Base-by-base conservation (phyloP, 2,797 vertebrate genomes). In the Halcyon smyrnensis region DNA sequence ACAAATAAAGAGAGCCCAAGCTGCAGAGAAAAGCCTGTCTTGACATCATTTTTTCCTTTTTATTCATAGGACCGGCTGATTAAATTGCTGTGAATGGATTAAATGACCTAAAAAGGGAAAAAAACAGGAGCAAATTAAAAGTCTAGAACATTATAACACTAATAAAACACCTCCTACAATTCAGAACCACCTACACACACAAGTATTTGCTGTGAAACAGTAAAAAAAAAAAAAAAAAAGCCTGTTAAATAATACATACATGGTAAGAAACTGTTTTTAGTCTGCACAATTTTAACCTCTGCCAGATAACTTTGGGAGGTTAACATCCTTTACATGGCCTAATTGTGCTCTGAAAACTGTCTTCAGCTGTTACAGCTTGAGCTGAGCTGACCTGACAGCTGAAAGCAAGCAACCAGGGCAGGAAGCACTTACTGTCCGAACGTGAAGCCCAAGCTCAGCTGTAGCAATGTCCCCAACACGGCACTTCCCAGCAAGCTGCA, bases 1-100 rank as follows among this genome's bases (percentile, higher is more conserved):
- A 98, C 62, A 99, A 60, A 67, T 97, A 97, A 12, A 94, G 78
- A 9, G 96, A 94, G 36, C 98, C 97, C 83, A 98, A 57, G 81
- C 97, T 84, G 23, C 97, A 93, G 59, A 98, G 90, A 48, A 98
- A 95, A 24, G 95, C 84, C 87, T 90, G 97, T 68, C 97, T 97
- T 15, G 96, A 90, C 80, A 96, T 94, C 98, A 98, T 98, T 56
- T 71, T 98, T 70, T 3, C 6, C 11, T 84, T 68, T 57, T 34
- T 59, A 25, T 43, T 62, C 60, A 23, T 51, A 80, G 10, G 39
- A 63, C 2, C 18, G 17, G 50, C n/a, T 8, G 23, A 13, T 48
- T 27, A 24, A 64, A 36, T 41, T 15, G 15, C 23, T 9, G 30
- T 2, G 9, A 64, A 27, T 6, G 6, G 25, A 37, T 28, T 45